Conservation (phyloP, 2,888 invertebrate genomes). For the Opisthograptis luteolata region DNA sequence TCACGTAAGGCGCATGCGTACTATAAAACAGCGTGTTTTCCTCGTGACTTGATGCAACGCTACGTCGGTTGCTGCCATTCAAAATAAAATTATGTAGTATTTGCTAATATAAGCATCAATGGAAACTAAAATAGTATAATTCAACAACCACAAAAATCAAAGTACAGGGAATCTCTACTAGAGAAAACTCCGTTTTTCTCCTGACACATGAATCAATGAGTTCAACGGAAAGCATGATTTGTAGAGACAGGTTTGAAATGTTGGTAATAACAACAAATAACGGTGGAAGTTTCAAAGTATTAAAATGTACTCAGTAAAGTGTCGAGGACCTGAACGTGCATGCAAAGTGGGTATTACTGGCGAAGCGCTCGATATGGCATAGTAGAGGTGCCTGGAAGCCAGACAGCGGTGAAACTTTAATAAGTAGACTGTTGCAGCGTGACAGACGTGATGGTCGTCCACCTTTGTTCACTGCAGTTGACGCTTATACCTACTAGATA, state of each 20-base stretch:
- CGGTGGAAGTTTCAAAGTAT: conserved; percentile 28
- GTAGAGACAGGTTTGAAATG: not conserved
- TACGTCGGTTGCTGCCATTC: conserved; percentile 34
- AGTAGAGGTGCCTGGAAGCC: conserved; percentile 42
- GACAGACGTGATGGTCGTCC: conserved; percentile 21
- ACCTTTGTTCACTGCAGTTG: conserved; percentile 18
- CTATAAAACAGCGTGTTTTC: conserved; percentile 71
- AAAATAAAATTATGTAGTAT: conserved; percentile 31
- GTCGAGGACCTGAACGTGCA: conserved; percentile 45
- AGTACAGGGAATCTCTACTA: not conserved
- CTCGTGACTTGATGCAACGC: conserved; percentile 65
- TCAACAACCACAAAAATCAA: not conserved
- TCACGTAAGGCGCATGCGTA: conserved; percentile 69
- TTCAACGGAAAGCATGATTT: not conserved
- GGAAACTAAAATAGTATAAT: not conserved
- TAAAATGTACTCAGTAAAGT: conserved; percentile 42
- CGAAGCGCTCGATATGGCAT: conserved; percentile 54
- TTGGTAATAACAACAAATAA: conserved; percentile 14
- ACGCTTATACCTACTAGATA: conserved; percentile 9
- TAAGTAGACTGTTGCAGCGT: conserved; percentile 46
- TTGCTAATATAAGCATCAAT: conserved; percentile 12
- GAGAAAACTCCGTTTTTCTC: not conserved
- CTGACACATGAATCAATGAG: not conserved
- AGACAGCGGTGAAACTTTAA: conserved; percentile 70
- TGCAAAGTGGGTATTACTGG: conserved; percentile 54